phyloP scores from a whole-genome alignment of 2,797 vertebrate species.

The Poecilia picta region DNA sequence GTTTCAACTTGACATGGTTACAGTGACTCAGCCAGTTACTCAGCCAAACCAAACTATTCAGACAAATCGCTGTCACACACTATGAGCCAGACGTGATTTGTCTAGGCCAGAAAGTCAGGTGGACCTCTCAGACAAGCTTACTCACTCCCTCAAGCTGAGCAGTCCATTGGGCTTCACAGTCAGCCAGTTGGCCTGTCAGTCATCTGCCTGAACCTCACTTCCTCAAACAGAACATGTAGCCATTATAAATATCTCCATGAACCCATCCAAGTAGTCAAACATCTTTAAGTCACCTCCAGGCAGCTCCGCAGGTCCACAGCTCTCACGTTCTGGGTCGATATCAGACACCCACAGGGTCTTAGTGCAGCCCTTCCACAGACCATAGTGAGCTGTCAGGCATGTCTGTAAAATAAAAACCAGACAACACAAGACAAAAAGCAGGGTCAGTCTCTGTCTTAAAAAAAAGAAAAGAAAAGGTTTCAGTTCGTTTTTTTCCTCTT shows the following conservation, averaged over 20 bases:
- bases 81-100: conserved; percentile 25
- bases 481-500: background rate
- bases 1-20: conserved; percentile 9
- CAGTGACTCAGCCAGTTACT: conserved; percentile 41
- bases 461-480: background rate
- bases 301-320: conserved; percentile 87
- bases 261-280: conserved; percentile 1
- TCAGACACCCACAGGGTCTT: conserved; percentile 87
- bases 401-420: conserved; percentile 57
- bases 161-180: conserved; percentile 4
- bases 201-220: conserved; percentile 9
- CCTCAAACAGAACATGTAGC: conserved; percentile 19
- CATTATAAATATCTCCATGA: conserved; percentile 6
- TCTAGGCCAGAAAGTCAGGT: conserved; percentile 35
- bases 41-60: conserved; percentile 17
- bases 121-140: conserved; percentile 32
- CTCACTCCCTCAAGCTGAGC: conserved; percentile 34
- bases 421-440: background rate
- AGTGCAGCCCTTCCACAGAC: conserved; percentile 89
- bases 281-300: conserved; percentile 82
- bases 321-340: conserved; percentile 83
- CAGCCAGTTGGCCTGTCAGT: conserved; percentile 32
- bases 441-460: background rate
- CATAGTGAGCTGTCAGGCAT: conserved; percentile 86
- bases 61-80: conserved; percentile 33